Evolutionary conservation across 2,888 invertebrate species (phyloP).

Genomic region (Malthinus seriepunctatus): DNA sequence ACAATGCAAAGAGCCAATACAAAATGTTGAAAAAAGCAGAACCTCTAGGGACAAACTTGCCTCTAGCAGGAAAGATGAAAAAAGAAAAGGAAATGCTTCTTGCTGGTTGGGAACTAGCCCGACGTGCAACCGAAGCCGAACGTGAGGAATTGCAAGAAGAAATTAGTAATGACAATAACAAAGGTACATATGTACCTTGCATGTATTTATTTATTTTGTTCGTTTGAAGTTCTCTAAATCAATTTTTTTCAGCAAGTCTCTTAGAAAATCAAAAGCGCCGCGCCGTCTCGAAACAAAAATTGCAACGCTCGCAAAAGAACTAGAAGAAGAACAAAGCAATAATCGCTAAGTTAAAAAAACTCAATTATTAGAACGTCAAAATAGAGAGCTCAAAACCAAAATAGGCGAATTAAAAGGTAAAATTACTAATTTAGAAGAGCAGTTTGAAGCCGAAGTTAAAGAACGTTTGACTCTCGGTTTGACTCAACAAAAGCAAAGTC

Average conservation of each 20-base stretch:
- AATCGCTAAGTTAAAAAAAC: slow-evolving; percentile 87
- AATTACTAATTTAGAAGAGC: slow-evolving; percentile 92
- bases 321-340: slow-evolving; percentile 97
- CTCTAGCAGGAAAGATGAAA: slow-evolving; percentile 79
- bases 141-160: slow-evolving; percentile 95
- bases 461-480: no score
- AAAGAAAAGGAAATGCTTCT: slow-evolving; percentile 82
- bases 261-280: slow-evolving; percentile 96
- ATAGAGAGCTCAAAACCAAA: slow-evolving; percentile 94
- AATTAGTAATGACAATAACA: slow-evolving; percentile 78
- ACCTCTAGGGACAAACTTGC: slow-evolving; percentile 83
- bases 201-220: neutral
- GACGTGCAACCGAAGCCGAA: slow-evolving; percentile 90
- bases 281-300: slow-evolving; percentile 93
- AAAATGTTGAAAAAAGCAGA: slow-evolving; percentile 90
- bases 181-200: no score
- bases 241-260: slow-evolving; percentile 58
- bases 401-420: slow-evolving; percentile 94
- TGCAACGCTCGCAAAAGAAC: slow-evolving; percentile 91
- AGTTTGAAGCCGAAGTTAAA: slow-evolving; percentile 90
- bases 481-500: slow-evolving; percentile 84
- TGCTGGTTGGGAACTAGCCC: slow-evolving; percentile 82
- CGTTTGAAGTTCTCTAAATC: neutral
- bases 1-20: slow-evolving; percentile 88
- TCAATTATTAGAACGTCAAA: slow-evolving; percentile 89